A percentile compares a stretch with the other conserved stretches of the same genome.
Conservation (phyloP, 2,797 vertebrate species). For the Gambelia wislizenii region DNA sequence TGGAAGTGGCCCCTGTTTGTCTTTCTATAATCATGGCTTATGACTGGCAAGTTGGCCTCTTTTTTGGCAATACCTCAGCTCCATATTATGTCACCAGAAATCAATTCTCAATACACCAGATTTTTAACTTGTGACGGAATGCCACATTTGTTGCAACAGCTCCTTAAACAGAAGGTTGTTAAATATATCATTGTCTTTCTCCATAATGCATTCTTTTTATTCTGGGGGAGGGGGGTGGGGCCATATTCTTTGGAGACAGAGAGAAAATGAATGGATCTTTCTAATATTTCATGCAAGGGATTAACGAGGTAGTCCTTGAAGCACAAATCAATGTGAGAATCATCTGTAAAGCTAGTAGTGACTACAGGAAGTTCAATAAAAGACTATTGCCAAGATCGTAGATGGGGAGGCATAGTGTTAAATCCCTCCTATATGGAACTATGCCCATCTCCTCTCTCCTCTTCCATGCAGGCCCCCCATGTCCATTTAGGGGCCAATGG, state of each 20-base stretch:
- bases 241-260: neutral
- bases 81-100: neutral
- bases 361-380: neutral
- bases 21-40: neutral
- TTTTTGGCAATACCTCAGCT: neutral
- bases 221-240: neutral
- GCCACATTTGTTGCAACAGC: neutral
- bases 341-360: neutral
- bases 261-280: neutral
- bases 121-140: slow-evolving; percentile 1
- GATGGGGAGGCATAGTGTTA: no score
- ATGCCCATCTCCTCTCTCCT: no score
- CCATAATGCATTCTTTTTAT: slow-evolving; percentile 5
- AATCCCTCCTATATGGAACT: no score
- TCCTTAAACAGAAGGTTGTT: slow-evolving; percentile 42
- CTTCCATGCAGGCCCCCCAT: no score
- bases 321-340: neutral
- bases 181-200: slow-evolving; percentile 30
- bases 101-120: neutral
- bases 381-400: neutral
- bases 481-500: no score
- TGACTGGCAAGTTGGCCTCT: neutral
- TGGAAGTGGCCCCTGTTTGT: neutral
- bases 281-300: neutral
- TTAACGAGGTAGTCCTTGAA: neutral